Evolutionary conservation across 2,797 vertebrate species (phyloP).

Genomic region (Lemur catta): DNA sequence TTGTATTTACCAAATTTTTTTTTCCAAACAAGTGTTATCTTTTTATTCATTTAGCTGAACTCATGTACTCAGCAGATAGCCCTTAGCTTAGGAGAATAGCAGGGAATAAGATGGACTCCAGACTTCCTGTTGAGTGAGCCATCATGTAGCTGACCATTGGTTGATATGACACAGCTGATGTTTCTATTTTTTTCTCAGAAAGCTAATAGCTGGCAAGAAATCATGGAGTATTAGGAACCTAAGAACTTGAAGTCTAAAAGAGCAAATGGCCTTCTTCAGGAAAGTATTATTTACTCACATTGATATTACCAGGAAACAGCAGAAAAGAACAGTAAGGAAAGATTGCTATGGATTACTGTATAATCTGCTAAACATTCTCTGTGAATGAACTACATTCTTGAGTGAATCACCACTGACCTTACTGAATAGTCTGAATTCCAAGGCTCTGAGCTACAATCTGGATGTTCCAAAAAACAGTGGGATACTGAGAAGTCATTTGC

Average conservation of each 20-base stretch:
- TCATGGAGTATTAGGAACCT: neutral
- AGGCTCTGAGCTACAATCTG: neutral
- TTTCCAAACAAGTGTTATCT: neutral
- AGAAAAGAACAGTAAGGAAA: neutral
- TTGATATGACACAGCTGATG: neutral
- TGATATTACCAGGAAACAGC: neutral
- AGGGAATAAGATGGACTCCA: neutral
- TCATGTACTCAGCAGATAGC: neutral
- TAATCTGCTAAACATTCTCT: neutral
- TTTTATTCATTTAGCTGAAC: neutral
- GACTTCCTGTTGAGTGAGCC: neutral
- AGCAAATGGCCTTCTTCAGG: neutral
- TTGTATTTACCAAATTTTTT: neutral
- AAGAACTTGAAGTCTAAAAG: neutral
- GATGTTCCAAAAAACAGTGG: neutral
- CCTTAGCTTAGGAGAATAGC: neutral
- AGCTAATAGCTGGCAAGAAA: neutral
- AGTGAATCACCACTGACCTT: neutral
- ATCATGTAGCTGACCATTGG: neutral
- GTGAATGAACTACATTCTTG: neutral
- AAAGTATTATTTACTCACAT: neutral
- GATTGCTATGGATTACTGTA: neutral
- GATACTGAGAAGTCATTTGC: neutral
- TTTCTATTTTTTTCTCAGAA: neutral
- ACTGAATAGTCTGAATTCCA: slow-evolving; percentile 18